These are phyloP conservation scores for Drosophila antonietae DNA, from an alignment of 2,888 invertebrate species.

Conservation along the genomic window DNA sequence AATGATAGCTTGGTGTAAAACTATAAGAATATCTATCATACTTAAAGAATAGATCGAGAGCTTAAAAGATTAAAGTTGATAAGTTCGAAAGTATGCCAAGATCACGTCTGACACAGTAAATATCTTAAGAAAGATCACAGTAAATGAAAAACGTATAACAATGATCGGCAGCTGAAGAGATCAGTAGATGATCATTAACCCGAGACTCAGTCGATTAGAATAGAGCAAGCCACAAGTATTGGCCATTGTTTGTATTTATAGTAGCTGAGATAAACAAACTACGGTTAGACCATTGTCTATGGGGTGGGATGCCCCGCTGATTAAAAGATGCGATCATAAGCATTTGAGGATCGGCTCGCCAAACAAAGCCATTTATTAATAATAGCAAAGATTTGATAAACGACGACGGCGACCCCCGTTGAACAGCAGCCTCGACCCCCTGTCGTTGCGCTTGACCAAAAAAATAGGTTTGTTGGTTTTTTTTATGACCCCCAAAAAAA, in stretches of 20 bases:
- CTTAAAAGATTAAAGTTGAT: neutral
- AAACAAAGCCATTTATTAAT: slow-evolving; percentile 35
- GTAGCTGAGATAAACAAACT: slow-evolving; percentile 24
- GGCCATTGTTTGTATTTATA: slow-evolving; percentile 16
- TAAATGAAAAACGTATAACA: neutral
- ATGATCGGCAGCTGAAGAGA: neutral
- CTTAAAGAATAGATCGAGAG: neutral
- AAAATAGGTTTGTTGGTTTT: slow-evolving; percentile 75
- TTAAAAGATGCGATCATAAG: slow-evolving; percentile 13
- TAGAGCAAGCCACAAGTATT: slow-evolving; percentile 1
- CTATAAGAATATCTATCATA: neutral
- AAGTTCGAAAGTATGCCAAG: neutral
- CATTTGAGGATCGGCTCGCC: slow-evolving; percentile 19
- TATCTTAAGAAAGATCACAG: neutral
- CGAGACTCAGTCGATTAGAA: neutral
- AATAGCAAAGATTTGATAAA: slow-evolving; percentile 38
- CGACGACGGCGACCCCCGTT: slow-evolving; percentile 34
- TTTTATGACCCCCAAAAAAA: slow-evolving; percentile 67
- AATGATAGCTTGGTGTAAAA: too few species aligned
- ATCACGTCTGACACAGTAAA: neutral
- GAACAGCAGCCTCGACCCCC: slow-evolving; percentile 59
- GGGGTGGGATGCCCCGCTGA: slow-evolving; percentile 36
- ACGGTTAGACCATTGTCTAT: slow-evolving; percentile 3
- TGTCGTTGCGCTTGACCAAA: slow-evolving; percentile 77
- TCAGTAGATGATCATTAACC: neutral